Evolutionary conservation across 1,140 invertebrate genomes (phyloP), one percentile per base, ranked within the genome.

Genomic region (Drosophila rhopaloa): DNA sequence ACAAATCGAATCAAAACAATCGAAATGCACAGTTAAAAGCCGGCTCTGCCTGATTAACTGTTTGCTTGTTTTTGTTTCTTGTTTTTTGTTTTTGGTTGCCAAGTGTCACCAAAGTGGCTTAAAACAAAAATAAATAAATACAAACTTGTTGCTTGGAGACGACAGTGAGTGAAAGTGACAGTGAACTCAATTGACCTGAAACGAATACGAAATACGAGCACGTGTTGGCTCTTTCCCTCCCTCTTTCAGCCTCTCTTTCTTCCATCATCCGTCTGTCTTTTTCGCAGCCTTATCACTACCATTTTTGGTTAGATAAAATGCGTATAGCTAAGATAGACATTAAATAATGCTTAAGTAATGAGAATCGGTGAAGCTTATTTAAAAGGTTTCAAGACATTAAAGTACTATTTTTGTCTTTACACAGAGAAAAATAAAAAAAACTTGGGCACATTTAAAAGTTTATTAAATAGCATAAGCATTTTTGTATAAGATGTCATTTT

Each of bases 101-200:
- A 44, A 68, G 48, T 63, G 70, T 75, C 70, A 75, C 72, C 70
- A 65, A 76, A 72, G 66, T 71, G 53, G 55, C 60, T 37, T 65
- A 16, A 66, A 65, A 58, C 56, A 37, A 54, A 62, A 19, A 27
- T 54, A 62, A 65, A 59, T 46, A 60, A 66, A 67, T 35, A 35
- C 13, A 66, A 68, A 68, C 65, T 68, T 29, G 65, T 66, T 68
- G 29, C 14, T 16, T 14, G 19, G 4, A 14, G 41, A 43, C 32
- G 54, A 16, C 55, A 57, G n/a, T 59, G 50, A 82, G 82, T 85
- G 82, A 85, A 86, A 85, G 82, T 79, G 83, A 82, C 80, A 89
- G 88, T 91, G 89, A 91, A 91, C 88, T 85, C 74, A 37, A 74
- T 60, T 91, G 83, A 91, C 83, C 89, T 63, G 68, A 55, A 75